Evolutionary conservation across 2,888 invertebrate species (phyloP), one percentile per base, ranked within the genome.

Genomic region (Entomobrya proxima): DNA sequence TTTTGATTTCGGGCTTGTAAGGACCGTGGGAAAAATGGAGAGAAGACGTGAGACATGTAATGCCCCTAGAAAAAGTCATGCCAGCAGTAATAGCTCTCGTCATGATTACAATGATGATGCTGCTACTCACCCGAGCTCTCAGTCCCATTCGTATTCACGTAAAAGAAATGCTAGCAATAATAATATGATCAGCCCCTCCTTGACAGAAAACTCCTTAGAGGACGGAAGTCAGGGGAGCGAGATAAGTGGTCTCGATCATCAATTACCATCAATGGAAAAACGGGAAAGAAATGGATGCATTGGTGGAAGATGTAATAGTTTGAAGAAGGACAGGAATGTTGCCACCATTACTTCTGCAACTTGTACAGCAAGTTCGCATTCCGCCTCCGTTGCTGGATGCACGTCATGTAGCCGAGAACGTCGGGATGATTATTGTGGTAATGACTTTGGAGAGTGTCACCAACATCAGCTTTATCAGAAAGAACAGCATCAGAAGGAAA

Each of bases 201-300:
- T 47, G 21, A 18, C 21, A 44, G 58, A 37, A 76, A 85, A 85
- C 80, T 85, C 85, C 85, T 80, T 76, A 11, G 80, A 85, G 85
- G 80, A 81, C 76, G 85, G 85, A 85, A 85, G 80, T 85, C 85
- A 85, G 85, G 85, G 80, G 85, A 85, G 79, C 74, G 85, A 85
- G 85, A 85, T 85, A 85, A 85, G 85, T 85, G 80, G 85, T 80
- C 76, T 81, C 85, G 85, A 85, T 85, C 85, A 85, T 85, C 85
- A 85, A 85, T 85, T 85, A 85, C 85, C 67, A 85, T 77, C 84
- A 85, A 72, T 85, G 69, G 76, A 47, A 67, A 50, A 76, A 69
- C 78, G 58, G 61, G 61, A 40, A 58, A 50, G 55, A 32, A 84
- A 35, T 55, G 40, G 78, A 40, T 21, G 24, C 64, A 44, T 32